Conservation (phyloP, 2,797 vertebrate species). For the Champsocephalus gunnari region DNA sequence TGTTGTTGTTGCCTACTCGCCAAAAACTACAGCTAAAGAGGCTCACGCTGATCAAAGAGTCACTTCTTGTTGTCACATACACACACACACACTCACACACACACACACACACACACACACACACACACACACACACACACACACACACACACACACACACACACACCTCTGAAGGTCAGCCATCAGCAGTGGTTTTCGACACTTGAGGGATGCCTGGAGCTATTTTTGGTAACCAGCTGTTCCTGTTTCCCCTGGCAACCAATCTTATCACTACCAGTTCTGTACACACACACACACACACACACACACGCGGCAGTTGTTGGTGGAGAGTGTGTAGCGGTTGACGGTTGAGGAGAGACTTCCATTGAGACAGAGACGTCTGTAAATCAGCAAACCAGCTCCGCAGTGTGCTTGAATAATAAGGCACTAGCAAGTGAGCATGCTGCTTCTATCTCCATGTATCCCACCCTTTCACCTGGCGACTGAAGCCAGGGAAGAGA, state of each 20-base stretch:
- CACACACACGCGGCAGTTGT: neutral
- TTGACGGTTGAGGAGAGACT: neutral
- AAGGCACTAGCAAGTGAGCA: too few relatives aligned
- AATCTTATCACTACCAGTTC: slow-evolving; percentile 52
- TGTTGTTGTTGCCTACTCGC: neutral
- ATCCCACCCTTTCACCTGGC: too few relatives aligned
- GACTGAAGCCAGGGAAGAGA: too few relatives aligned
- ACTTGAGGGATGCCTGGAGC: slow-evolving; percentile 71
- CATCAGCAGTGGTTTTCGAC: slow-evolving; percentile 63
- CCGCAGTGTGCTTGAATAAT: too few relatives aligned
- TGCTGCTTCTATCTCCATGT: too few relatives aligned
- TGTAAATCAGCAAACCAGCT: too few relatives aligned
- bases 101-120: slow-evolving; percentile 5
- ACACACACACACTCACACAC: slow-evolving; percentile 11
- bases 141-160: slow-evolving; percentile 8
- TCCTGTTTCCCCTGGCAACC: slow-evolving; percentile 78
- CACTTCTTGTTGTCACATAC: slow-evolving; percentile 16
- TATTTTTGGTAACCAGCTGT: slow-evolving; percentile 67
- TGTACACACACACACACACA: slow-evolving; percentile 2
- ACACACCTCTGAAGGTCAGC: slow-evolving; percentile 60
- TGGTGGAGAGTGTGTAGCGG: slow-evolving; percentile 23
- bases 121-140: slow-evolving; percentile 17
- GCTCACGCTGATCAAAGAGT: slow-evolving; percentile 13
- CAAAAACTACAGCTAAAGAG: slow-evolving; percentile 11
- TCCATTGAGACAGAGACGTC: too few relatives aligned